These are phyloP conservation scores for Pitta sordida DNA, from an alignment of 2,113 vertebrate species.

Conservation along the genomic window DNA sequence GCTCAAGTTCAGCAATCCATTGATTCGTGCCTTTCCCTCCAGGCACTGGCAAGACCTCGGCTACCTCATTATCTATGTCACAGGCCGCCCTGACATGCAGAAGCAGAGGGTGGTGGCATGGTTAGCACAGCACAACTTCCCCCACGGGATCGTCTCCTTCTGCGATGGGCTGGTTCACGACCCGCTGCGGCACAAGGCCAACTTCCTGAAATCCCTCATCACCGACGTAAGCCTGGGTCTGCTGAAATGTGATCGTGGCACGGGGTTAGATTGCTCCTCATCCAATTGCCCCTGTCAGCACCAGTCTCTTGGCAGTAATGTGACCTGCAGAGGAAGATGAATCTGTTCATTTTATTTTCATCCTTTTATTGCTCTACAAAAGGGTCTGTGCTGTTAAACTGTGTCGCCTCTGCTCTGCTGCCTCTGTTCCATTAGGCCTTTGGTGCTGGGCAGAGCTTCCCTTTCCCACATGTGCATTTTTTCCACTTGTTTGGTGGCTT, in stretches of 20 bases:
- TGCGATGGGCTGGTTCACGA: slow-evolving; percentile 96
- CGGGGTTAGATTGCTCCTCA: background rate
- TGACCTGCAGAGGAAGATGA: slow-evolving; percentile 13
- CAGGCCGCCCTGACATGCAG: slow-evolving; percentile 98
- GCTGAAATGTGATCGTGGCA: background rate
- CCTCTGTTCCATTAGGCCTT: background rate
- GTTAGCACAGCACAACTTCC: slow-evolving; percentile 99
- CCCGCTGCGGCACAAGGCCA: slow-evolving; percentile 95
- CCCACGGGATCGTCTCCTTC: slow-evolving; percentile 95
- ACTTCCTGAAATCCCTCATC: slow-evolving; percentile 92
- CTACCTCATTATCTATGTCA: slow-evolving; percentile 97
- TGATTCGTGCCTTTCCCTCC: background rate
- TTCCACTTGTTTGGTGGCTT: background rate
- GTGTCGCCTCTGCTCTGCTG: background rate
- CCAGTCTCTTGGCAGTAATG: background rate
- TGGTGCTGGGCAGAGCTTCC: background rate
- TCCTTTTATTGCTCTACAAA: background rate
- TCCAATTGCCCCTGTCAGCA: background rate
- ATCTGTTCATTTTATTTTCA: slow-evolving; percentile 28
- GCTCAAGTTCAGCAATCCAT: background rate
- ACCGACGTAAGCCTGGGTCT: slow-evolving; percentile 72
- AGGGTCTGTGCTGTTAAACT: background rate
- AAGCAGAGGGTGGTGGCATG: slow-evolving; percentile 98
- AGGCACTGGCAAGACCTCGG: slow-evolving; percentile 99
- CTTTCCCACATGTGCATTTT: accelerated